Evolutionary conservation across 2,797 vertebrate genomes (phyloP).

Genomic region (Cirrhinus molitorella): DNA sequence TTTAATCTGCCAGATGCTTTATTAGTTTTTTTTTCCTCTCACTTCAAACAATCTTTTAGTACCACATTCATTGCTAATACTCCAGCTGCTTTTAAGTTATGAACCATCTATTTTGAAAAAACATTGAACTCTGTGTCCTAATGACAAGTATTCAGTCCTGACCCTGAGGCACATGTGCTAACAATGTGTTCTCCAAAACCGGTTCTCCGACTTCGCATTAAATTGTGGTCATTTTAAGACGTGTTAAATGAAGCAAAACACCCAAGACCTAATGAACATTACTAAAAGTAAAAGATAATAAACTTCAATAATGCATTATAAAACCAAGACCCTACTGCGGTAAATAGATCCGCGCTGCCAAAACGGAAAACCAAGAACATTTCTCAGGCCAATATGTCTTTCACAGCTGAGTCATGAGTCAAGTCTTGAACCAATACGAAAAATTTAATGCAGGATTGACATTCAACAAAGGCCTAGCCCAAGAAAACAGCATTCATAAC

Average conservation of each 20-base stretch:
- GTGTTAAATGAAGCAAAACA: not conserved
- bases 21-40: not conserved
- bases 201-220: not conserved
- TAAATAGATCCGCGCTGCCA: not conserved
- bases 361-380: not conserved
- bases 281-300: not conserved
- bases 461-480: constrained; percentile 10
- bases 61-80: not conserved
- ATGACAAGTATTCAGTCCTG: not conserved
- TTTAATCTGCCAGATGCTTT: not conserved
- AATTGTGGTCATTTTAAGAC: not conserved
- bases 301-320: not conserved
- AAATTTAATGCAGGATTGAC: not conserved
- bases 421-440: not conserved
- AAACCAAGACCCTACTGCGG: not conserved
- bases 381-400: not conserved
- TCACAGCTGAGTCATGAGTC: not conserved
- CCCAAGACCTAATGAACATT: not conserved
- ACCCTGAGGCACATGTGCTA: constrained; percentile 13
- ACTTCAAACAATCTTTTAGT: not conserved
- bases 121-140: not conserved
- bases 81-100: not conserved
- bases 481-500: constrained; percentile 12
- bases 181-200: constrained; percentile 14
- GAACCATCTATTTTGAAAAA: not conserved